A percentile compares a stretch with the other conserved stretches of the same genome.
Conservation (phyloP, 2,888 invertebrate genomes). For the Ophion ellenae region DNA sequence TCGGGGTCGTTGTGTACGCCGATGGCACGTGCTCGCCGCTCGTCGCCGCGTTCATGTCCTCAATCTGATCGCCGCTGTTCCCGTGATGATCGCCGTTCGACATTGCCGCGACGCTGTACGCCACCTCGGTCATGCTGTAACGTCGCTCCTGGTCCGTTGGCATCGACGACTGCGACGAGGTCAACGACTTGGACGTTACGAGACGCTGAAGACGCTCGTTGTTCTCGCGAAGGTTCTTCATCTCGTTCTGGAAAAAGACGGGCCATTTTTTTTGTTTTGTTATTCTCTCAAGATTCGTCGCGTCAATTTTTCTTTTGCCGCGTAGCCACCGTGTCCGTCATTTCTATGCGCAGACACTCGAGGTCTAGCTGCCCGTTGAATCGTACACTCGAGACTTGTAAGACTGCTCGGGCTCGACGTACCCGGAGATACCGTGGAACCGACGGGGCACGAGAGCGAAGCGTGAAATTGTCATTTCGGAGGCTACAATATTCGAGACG, state of each 20-base stretch:
- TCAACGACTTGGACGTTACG: constrained; percentile 87
- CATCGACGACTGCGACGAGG: constrained; percentile 85
- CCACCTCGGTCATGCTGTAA: constrained; percentile 83
- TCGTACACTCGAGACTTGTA: constrained; percentile 8
- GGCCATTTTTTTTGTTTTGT: not conserved
- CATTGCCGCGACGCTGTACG: constrained; percentile 79
- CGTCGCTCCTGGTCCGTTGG: constrained; percentile 83
- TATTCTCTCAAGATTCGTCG: no score
- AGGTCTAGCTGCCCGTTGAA: not conserved
- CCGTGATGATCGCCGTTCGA: constrained; percentile 77
- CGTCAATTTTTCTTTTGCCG: not conserved
- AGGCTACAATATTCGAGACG: constrained; percentile 19
- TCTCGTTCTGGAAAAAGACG: constrained; percentile 90
- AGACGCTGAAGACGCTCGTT: constrained; percentile 96
- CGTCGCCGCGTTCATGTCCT: constrained; percentile 76
- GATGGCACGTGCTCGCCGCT: constrained; percentile 75
- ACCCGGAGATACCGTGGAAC: not conserved
- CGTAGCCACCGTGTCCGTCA: no score
- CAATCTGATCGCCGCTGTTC: constrained; percentile 75
- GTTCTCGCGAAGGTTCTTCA: constrained; percentile 98
- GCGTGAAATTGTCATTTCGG: constrained; percentile 30
- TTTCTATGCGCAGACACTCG: not conserved
- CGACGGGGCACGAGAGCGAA: not conserved
- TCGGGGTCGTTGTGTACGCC: constrained; percentile 70
- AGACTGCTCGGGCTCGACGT: constrained; percentile 9